These are phyloP conservation scores for Leptosomus discolor DNA, from an alignment of 2,113 vertebrate genomes.

Conservation along the genomic window DNA sequence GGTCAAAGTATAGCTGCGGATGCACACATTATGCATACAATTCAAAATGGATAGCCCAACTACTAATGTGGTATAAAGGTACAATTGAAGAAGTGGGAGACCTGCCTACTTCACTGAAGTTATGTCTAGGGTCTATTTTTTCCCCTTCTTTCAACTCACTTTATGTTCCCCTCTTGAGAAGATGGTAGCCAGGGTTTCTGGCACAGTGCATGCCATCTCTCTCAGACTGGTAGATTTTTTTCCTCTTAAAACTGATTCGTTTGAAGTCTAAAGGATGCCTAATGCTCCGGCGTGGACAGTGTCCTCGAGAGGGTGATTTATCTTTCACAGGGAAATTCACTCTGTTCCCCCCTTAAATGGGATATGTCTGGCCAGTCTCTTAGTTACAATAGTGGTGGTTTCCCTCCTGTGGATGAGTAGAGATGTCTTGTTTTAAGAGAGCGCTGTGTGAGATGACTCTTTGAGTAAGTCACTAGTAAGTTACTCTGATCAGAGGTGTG, in stretches of 20 bases:
- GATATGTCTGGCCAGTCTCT: not conserved
- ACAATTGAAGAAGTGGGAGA: not conserved
- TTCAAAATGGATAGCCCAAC: not conserved
- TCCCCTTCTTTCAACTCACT: not conserved
- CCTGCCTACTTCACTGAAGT: not conserved
- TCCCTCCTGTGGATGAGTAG: not conserved
- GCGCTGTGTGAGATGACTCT: not conserved
- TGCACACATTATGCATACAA: fast-evolving
- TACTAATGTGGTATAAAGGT: not conserved
- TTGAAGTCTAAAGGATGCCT: not conserved
- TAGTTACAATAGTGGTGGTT: not conserved
- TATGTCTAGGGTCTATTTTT: not conserved
- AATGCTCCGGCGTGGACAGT: not conserved
- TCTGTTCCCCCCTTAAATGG: not conserved
- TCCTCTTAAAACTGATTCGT: not conserved
- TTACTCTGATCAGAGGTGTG: not conserved
- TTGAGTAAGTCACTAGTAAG: not conserved
- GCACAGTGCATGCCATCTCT: not conserved
- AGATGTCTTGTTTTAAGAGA: not conserved
- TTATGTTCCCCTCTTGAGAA: not conserved
- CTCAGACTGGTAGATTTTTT: not conserved
- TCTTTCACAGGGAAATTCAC: not conserved
- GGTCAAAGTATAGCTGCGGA: not conserved
- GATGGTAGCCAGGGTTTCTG: not conserved
- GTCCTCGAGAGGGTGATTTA: not conserved